Evolutionary conservation across 2,113 vertebrate species (phyloP), one percentile per base, ranked within the genome.

Genomic region (Peromyscus leucopus): DNA sequence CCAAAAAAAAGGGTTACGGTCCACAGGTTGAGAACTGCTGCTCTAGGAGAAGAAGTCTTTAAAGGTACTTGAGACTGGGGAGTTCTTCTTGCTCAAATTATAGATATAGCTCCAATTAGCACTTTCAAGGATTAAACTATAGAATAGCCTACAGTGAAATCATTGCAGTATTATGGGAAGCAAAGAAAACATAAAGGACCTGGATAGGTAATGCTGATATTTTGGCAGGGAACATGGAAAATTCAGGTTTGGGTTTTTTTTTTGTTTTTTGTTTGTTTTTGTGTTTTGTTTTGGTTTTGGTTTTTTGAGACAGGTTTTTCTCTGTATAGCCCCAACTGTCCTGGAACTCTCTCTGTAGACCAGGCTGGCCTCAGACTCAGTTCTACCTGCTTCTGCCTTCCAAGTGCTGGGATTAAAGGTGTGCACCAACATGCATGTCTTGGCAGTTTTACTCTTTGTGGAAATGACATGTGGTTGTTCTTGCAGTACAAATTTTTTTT

Each of bases 141-240:
- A 90, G 55, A 80, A 61, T 78, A 63, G 33, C 26, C 80, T 79
- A 13, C 36, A 24, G 4, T 94, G 55, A 85, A 55, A 80, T 83
- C 79, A 86, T 46, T 84, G 36, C 55, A 80, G 0, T 90, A 22
- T 16, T 39, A 36, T 51, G 24, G 80, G 63, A 90, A 79, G 86
- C 85, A 82, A 79, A 61, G 59, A 57, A 82, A 57, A 55, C 51
- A 51, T 57, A n/a, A 65, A 96, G 55, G 17, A 33, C 10, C 15
- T 74, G 51, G 15, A 13, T 72, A 69, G 24, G 51, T 76, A 76
- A 17, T n/a, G 31, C 59, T 95, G 51, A 61, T 71, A 22, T 84
- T 93, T 92, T 83, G 83, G 28, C 89, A 86, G 48, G 48, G 55
- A 79, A 79, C 19, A 69, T 92, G 82, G 78, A 90, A 96, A 91